Evolutionary conservation across 2,888 invertebrate genomes (phyloP).

Genomic region (Nomada fabriciana): DNA sequence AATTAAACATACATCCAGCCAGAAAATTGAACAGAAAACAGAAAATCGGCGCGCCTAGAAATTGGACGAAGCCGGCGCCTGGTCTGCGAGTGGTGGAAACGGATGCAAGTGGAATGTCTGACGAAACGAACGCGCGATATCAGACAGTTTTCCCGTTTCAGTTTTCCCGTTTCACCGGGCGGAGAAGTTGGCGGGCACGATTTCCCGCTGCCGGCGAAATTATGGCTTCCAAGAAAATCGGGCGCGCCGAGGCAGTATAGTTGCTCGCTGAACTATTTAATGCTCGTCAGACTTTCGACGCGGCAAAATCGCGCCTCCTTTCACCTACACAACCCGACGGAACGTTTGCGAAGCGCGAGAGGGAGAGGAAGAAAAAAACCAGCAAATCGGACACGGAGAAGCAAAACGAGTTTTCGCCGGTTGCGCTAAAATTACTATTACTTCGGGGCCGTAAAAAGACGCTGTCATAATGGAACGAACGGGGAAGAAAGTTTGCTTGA

Average conservation of each 20-base stretch:
- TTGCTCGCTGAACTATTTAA: slow-evolving; percentile 32
- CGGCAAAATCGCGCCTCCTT: slow-evolving; percentile 17
- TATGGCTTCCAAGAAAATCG: slow-evolving; percentile 1
- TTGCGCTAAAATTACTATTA: neutral
- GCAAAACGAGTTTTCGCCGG: slow-evolving; percentile 1
- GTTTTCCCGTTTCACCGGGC: neutral
- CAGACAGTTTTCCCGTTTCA: neutral
- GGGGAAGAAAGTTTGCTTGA: neutral
- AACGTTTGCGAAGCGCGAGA: neutral
- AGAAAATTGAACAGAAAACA: no score
- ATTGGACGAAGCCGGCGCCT: no score
- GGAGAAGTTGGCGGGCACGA: no score
- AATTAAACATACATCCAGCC: no score
- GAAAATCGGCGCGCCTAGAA: no score
- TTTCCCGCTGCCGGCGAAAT: slow-evolving; percentile 1
- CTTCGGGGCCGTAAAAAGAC: neutral
- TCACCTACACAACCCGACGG: slow-evolving; percentile 1
- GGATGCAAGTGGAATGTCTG: neutral
- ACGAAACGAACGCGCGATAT: neutral
- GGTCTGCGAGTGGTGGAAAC: neutral
- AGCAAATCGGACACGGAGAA: neutral
- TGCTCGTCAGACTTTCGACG: slow-evolving; percentile 32
- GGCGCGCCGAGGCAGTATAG: neutral
- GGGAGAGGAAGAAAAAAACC: neutral
- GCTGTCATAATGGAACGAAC: neutral